Evolutionary conservation across 2,113 vertebrate genomes (phyloP), one percentile per base, ranked within the genome.

Genomic region (Pithys albifrons): DNA sequence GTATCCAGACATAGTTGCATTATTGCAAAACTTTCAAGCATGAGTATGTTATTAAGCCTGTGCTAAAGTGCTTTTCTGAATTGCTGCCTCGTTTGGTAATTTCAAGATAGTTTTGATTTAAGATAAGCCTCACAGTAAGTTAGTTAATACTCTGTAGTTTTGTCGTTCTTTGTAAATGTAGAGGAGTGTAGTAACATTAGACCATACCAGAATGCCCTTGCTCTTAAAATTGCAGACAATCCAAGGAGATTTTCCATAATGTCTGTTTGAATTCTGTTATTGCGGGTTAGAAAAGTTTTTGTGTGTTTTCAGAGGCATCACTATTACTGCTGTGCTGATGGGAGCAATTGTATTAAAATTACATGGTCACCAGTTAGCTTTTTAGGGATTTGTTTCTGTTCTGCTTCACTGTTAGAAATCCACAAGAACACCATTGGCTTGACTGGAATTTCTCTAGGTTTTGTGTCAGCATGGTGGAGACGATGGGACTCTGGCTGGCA

Each of bases 11-110:
- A 33, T 51, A 59, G 0, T 89, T 91, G 73, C 3, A 0, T 78
- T 89, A 70, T 15, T 84, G 65, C 58, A 75, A 72, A 89, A 80
- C 46, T 39, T 89, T 91, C 0, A 3, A 82, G 92, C 86, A 58
- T 80, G 76, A 22, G 0, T 85, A 48, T 84, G 39, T 89, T 91
- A 64, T 45, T 86, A 88, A 92, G 62, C 92, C 88, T 92, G 69
- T 87, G 85, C 83, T 94, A 18, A 95, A 96, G 95, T 96, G 95
- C 93, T 96, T 96, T 95, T 95, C 85, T 91, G 73, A 96, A 92
- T 92, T 91, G 58, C 93, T 95, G 92, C 92, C 91, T 97, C 58
- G 0, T 93, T 89, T 93, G 90, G 20, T 90, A 94, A 93, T 77
- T 94, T 90, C 49, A 69, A 76, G 80, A 86, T 94, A 93, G 79